These are phyloP conservation scores for Pampusana beccarii DNA, from an alignment of 2,113 vertebrate species.

Conservation along the genomic window DNA sequence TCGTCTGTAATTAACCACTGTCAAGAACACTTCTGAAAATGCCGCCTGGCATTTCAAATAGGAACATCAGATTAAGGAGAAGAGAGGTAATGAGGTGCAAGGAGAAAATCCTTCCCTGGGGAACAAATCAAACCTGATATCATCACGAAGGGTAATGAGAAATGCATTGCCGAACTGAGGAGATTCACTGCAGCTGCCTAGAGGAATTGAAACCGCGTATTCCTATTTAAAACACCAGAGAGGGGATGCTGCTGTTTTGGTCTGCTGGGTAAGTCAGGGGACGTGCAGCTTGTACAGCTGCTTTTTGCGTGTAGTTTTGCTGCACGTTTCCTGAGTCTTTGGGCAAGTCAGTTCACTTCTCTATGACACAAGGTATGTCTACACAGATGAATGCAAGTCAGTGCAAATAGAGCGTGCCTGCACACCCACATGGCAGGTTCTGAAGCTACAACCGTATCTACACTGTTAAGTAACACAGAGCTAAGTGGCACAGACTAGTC, in stretches of 20 bases:
- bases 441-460: neutral
- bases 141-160: conserved; percentile 53
- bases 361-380: neutral
- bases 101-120: conserved; percentile 58
- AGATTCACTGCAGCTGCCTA: neutral
- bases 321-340: neutral
- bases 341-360: neutral
- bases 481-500: neutral
- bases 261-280: conserved; percentile 12
- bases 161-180: neutral
- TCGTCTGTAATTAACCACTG: conserved; percentile 56
- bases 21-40: conserved; percentile 46
- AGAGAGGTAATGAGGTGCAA: conserved; percentile 62
- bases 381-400: neutral
- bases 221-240: conserved; percentile 31
- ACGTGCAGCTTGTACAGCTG: neutral
- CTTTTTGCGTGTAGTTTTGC: neutral
- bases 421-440: neutral
- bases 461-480: neutral
- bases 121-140: conserved; percentile 54
- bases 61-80: conserved; percentile 51
- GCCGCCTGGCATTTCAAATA: conserved; percentile 4
- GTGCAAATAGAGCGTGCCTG: neutral
- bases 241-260: neutral
- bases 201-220: neutral